These are phyloP conservation scores for Mastigias papua DNA, from an alignment of 30 jellyfish, hydroid and myxozoan species.

Conservation along the genomic window DNA sequence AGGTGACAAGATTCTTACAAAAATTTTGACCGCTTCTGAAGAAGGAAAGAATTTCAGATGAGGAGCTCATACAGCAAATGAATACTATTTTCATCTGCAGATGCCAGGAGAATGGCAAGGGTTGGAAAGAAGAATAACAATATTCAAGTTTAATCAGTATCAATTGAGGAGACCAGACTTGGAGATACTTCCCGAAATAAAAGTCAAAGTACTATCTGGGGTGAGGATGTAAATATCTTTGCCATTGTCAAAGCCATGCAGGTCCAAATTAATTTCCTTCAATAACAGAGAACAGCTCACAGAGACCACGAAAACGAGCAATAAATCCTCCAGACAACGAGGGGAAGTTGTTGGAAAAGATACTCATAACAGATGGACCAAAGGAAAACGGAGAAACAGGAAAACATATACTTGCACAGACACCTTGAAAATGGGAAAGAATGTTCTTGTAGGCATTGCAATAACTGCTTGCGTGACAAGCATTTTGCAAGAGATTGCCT, in stretches of 20 bases:
- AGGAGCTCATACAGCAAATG: constrained; percentile 45
- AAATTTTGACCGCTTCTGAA: constrained; percentile 21
- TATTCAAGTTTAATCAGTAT: not conserved
- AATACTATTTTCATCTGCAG: constrained; percentile 27
- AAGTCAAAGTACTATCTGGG: constrained; percentile 6
- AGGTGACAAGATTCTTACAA: constrained; percentile 6
- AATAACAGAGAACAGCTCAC: not conserved
- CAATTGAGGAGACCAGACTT: not conserved
- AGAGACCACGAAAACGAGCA: not conserved
- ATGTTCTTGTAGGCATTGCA: constrained; percentile 21
- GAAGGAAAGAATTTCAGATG: constrained; percentile 6
- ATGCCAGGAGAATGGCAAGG: constrained; percentile 15
- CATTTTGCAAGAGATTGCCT: constrained; percentile 1
- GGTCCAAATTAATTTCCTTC: not conserved
- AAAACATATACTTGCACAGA: constrained; percentile 19
- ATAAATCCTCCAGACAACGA: constrained; percentile 11
- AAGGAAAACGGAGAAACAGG: not conserved
- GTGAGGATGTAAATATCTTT: constrained; percentile 14
- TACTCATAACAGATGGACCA: not conserved
- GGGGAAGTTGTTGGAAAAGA: not conserved
- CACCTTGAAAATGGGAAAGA: constrained; percentile 4
- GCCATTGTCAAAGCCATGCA: constrained; percentile 37
- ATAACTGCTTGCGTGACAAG: constrained; percentile 8
- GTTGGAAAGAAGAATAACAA: too few species aligned
- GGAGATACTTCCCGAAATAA: not conserved